Conservation (phyloP, 2,888 invertebrate genomes). For the Drosophila helvetica region DNA sequence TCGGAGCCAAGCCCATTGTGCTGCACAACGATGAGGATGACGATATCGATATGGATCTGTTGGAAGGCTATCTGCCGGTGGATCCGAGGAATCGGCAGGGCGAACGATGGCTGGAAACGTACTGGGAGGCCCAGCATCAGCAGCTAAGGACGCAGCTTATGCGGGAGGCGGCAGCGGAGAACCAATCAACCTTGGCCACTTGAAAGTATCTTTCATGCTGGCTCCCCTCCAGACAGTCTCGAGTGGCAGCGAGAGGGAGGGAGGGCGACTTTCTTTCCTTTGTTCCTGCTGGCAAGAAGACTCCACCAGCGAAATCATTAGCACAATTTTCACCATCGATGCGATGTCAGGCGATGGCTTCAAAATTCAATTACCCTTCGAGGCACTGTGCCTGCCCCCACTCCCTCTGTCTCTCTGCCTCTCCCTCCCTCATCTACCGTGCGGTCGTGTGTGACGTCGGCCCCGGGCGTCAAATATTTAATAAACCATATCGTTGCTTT, state of each 20-base stretch:
- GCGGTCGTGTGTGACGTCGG: constrained; percentile 55
- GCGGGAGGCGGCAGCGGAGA: not conserved
- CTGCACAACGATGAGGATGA: constrained; percentile 36
- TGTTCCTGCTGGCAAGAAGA: constrained; percentile 6
- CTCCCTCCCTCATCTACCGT: constrained; percentile 20
- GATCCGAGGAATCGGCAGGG: not conserved
- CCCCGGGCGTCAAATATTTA: constrained; percentile 66
- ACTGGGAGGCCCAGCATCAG: not conserved
- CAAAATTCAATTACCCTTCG: constrained; percentile 64
- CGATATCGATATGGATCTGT: constrained; percentile 49
- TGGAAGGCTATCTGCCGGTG: constrained; percentile 1
- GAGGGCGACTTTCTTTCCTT: constrained; percentile 8
- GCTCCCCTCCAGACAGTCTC: constrained; percentile 57
- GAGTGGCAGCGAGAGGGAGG: constrained; percentile 34
- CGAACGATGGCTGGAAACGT: not conserved
- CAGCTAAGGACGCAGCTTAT: not conserved
- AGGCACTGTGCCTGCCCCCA: constrained; percentile 6
- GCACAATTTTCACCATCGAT: constrained; percentile 27
- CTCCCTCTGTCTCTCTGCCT: not conserved
- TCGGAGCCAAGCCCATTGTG: constrained; percentile 31
- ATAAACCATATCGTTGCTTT: constrained; percentile 68
- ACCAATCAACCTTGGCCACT: not conserved
- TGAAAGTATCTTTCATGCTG: constrained; percentile 1
- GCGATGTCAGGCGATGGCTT: constrained; percentile 23
- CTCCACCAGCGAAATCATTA: constrained; percentile 48